A percentile compares a stretch with the other conserved stretches of the same genome.
These are phyloP conservation scores for Pitta sordida DNA, from an alignment of 2,113 vertebrate species.

Conservation along the genomic window DNA sequence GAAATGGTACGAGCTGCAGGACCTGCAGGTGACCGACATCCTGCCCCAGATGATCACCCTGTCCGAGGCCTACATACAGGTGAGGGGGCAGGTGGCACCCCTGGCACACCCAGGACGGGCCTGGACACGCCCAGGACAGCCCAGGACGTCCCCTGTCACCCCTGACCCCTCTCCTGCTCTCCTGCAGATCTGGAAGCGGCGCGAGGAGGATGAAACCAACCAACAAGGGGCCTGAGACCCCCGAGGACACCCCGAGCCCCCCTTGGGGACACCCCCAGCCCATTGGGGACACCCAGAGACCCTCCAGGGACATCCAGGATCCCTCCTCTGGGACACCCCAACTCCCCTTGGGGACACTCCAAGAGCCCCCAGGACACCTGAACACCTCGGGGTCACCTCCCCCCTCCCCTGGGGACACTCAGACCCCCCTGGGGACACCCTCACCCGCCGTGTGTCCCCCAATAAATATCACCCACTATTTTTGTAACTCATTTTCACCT, in stretches of 20 bases:
- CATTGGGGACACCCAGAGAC: neutral
- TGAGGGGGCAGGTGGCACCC: conserved; percentile 3
- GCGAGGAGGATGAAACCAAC: conserved; percentile 79
- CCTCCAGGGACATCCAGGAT: too few species aligned
- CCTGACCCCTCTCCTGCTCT: neutral
- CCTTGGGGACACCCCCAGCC: neutral
- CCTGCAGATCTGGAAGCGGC: conserved; percentile 93
- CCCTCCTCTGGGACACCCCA: too few species aligned
- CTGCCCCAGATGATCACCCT: conserved; percentile 97
- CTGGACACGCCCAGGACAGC: too few species aligned
- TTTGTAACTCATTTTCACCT: neutral
- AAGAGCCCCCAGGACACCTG: neutral
- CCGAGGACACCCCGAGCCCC: neutral
- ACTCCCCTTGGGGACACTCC: neutral
- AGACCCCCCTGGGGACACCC: neutral
- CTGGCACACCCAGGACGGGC: neutral
- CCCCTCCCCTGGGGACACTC: neutral
- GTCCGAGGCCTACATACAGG: conserved; percentile 97
- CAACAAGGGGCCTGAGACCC: conserved; percentile 80
- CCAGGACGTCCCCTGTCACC: too few species aligned
- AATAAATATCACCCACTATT: neutral
- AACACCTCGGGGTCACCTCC: neutral
- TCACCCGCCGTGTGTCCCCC: too few species aligned
- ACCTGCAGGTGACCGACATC: conserved; percentile 95
- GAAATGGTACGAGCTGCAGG: conserved; percentile 97